Evolutionary conservation across 2,113 vertebrate species (phyloP).

Genomic region (Microtus richardsoni): DNA sequence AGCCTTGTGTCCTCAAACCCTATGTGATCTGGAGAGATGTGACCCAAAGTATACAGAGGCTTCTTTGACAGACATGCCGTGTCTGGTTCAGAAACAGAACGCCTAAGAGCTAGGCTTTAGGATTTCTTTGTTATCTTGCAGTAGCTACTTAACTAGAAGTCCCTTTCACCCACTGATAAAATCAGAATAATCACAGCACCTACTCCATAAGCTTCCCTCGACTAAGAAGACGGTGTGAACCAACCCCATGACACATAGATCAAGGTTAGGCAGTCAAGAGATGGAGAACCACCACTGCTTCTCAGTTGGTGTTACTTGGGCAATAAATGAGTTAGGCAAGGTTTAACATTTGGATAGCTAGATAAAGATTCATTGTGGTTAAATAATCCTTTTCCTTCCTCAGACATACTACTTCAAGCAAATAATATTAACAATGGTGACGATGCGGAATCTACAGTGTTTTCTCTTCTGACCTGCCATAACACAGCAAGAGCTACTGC

Average conservation of each 20-base stretch:
- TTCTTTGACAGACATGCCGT: not conserved
- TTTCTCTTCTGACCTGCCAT: not conserved
- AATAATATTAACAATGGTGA: not conserved
- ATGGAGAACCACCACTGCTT: not conserved
- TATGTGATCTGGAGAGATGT: not conserved
- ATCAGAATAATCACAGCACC: not conserved
- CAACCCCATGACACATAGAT: not conserved
- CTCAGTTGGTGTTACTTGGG: not conserved
- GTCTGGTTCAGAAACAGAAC: not conserved
- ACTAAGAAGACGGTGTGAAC: not conserved
- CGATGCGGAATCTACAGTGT: not conserved
- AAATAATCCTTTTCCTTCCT: not conserved
- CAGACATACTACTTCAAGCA: not conserved
- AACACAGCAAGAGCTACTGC: not conserved
- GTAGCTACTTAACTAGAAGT: not conserved
- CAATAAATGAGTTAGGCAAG: not conserved
- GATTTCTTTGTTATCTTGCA: not conserved
- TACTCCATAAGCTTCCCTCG: not conserved
- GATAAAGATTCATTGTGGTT: not conserved
- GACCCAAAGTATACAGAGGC: not conserved
- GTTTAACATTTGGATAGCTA: not conserved
- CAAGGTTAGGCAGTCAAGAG: not conserved
- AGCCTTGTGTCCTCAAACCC: not conserved
- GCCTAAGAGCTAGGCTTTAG: not conserved
- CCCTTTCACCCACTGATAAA: not conserved